Percentiles rank a stretch among this genome's conserved stretches.
phyloP scores from a whole-genome alignment of 1,140 invertebrate species.

The Pogonomyrmex barbatus region DNA sequence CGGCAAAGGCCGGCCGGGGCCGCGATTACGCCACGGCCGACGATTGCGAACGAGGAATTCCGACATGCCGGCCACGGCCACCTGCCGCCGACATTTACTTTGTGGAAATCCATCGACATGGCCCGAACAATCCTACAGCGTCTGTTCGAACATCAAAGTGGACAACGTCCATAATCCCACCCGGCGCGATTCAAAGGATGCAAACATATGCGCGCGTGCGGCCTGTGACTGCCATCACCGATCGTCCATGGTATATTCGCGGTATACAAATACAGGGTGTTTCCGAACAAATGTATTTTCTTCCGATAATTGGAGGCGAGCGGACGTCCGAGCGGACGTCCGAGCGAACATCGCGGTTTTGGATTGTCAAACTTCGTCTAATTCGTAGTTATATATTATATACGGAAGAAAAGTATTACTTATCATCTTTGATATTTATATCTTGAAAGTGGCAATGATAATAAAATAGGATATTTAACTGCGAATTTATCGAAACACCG shows the following conservation, averaged over 20 bases:
- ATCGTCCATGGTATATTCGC: slow-evolving; percentile 25
- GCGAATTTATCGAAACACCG: not conserved
- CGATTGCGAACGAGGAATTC: slow-evolving; percentile 71
- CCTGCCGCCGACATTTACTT: slow-evolving; percentile 77
- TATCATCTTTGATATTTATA: not conserved
- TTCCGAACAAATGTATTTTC: slow-evolving; percentile 26
- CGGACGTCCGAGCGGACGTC: too few species aligned
- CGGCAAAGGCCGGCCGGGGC: slow-evolving; percentile 61
- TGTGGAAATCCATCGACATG: slow-evolving; percentile 75
- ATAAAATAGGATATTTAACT: slow-evolving; percentile 1
- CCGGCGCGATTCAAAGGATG: slow-evolving; percentile 73
- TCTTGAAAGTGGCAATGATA: not conserved
- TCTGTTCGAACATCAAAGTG: slow-evolving; percentile 77
- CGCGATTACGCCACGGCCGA: slow-evolving; percentile 70
- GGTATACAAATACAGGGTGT: slow-evolving; percentile 8
- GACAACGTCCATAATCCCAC: slow-evolving; percentile 75
- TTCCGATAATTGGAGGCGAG: not conserved
- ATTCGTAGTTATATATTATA: not conserved
- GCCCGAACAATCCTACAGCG: slow-evolving; percentile 68
- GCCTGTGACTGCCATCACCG: slow-evolving; percentile 4
- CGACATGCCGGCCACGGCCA: slow-evolving; percentile 51
- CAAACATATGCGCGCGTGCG: slow-evolving; percentile 22
- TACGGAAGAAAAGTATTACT: not conserved
- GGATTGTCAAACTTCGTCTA: not conserved
- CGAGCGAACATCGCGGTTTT: not conserved